phyloP scores from a whole-genome alignment of 92 coral and sea anemone genomes.

The Palythoa heliodiscus region DNA sequence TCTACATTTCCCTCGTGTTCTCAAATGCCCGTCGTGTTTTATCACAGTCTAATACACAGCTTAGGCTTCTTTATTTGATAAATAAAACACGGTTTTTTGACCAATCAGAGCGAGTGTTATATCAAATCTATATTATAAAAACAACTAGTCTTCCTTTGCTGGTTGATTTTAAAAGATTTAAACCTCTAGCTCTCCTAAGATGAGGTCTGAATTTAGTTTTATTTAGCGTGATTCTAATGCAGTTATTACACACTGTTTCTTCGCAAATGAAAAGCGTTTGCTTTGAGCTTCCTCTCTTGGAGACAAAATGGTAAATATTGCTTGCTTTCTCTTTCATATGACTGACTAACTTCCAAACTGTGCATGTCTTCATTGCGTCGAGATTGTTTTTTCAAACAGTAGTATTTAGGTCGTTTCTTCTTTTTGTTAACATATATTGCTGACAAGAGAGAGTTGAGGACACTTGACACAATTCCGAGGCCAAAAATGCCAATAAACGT shows the following conservation, averaged over 20 bases:
- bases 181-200: no score
- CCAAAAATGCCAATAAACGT: constrained; percentile 17
- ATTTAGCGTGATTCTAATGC: background rate
- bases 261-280: background rate
- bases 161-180: no score
- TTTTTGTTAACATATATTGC: constrained; percentile 29
- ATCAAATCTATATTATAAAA: no score
- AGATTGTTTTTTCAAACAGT: background rate
- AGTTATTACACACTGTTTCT: background rate
- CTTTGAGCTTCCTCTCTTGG: background rate
- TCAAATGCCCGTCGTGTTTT: no score
- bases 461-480: constrained; percentile 24
- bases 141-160: no score
- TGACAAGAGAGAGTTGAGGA: constrained; percentile 25
- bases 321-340: background rate
- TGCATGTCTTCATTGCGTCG: background rate
- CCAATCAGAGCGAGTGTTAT: no score
- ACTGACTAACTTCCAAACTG: background rate
- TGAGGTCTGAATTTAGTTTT: background rate
- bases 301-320: background rate
- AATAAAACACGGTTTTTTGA: no score
- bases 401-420: background rate
- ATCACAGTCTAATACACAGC: no score
- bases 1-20: no score
- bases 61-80: no score